Evolutionary conservation across 2,888 invertebrate genomes (phyloP).

Genomic region (Leptinotarsa peninsularis): DNA sequence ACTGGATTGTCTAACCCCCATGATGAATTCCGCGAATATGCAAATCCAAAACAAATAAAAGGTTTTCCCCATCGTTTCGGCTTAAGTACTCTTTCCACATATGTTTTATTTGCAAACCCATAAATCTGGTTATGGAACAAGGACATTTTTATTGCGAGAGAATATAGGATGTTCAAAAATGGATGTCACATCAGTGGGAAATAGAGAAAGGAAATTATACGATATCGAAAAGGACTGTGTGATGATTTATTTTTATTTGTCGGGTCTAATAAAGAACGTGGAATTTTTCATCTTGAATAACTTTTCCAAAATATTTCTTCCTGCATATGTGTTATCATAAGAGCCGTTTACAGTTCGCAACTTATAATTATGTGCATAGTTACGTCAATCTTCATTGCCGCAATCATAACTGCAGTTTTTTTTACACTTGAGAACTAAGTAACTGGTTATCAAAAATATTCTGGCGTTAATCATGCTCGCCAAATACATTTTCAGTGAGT

Average conservation of each 20-base stretch:
- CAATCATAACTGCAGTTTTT: no score
- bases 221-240: not conserved
- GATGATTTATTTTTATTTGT: not conserved
- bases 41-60: slow-evolving; percentile 37
- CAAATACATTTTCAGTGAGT: no score
- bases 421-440: no score
- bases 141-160: slow-evolving; percentile 31
- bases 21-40: slow-evolving; percentile 28
- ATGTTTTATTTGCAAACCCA: slow-evolving; percentile 50
- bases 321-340: no score
- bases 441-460: no score
- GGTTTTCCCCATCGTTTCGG: slow-evolving; percentile 25
- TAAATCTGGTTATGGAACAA: slow-evolving; percentile 48
- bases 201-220: not conserved
- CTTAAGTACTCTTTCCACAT: slow-evolving; percentile 39
- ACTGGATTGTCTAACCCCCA: slow-evolving; percentile 17
- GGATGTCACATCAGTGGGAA: not conserved
- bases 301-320: no score
- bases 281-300: not conserved
- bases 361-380: no score
- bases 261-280: not conserved
- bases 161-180: slow-evolving; percentile 28
- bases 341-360: no score
- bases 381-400: no score
- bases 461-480: no score